Percentiles rank a stretch among this genome's conserved stretches.
Conservation (phyloP, 1,140 invertebrate species). For the Euura lappo region DNA sequence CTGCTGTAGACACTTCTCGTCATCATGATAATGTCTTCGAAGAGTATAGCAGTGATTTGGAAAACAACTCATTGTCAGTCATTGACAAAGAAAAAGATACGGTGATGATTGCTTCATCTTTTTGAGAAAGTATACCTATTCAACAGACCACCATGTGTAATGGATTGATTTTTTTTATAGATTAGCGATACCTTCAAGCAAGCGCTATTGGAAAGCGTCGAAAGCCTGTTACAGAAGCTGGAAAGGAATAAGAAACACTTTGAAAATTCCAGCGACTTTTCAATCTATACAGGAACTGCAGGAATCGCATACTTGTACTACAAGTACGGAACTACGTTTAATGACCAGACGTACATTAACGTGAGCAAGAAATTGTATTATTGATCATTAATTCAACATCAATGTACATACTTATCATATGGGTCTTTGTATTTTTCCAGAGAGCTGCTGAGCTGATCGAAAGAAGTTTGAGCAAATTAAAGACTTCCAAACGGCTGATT, state of each 20-base stretch:
- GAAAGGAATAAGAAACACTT: constrained; percentile 41
- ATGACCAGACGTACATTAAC: constrained; percentile 35
- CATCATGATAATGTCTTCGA: constrained; percentile 38
- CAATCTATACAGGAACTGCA: constrained; percentile 61
- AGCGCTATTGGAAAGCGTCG: constrained; percentile 26
- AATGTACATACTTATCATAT: neutral
- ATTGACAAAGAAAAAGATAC: constrained; percentile 27
- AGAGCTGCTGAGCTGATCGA: constrained; percentile 60
- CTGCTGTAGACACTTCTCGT: constrained; percentile 14
- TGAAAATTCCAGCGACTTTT: constrained; percentile 48
- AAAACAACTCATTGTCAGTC: constrained; percentile 9
- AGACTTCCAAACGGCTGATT: constrained; percentile 53
- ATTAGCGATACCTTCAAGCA: constrained; percentile 39
- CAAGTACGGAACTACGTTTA: constrained; percentile 52
- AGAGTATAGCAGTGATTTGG: constrained; percentile 31
- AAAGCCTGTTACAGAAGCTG: constrained; percentile 36
- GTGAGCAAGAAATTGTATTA: constrained; percentile 22
- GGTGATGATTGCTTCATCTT: constrained; percentile 26
- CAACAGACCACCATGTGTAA: constrained; percentile 11
- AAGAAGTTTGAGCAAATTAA: constrained; percentile 54
- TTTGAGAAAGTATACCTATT: constrained; percentile 11
- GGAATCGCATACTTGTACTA: constrained; percentile 65
- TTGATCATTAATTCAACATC: no score
- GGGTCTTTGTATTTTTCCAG: constrained; percentile 43
- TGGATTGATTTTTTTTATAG: constrained; percentile 29